phyloP scores from a whole-genome alignment of 1,140 invertebrate species.

The Zaprionus nigranus region DNA sequence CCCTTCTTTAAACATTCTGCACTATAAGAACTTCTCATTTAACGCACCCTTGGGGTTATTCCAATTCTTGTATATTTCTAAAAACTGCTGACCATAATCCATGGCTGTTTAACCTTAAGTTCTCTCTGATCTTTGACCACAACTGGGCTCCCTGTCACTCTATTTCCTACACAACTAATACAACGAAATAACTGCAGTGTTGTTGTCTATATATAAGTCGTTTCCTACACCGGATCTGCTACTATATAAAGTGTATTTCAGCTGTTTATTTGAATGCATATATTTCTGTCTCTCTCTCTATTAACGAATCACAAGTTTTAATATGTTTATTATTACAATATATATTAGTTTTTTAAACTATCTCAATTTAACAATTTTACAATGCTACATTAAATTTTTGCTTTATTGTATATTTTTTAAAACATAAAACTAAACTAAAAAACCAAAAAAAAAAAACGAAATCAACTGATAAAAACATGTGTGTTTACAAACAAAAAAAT shows the following conservation, averaged over 20 bases:
- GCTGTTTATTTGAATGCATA: conserved; percentile 40
- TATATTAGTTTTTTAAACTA: conserved; percentile 42
- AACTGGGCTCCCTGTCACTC: neutral
- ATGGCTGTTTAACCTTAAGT: neutral
- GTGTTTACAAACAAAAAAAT: conserved; percentile 57
- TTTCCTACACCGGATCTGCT: conserved; percentile 5
- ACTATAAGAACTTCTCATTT: neutral
- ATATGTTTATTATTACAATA: conserved; percentile 41
- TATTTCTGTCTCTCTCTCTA: neutral
- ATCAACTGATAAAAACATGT: conserved; percentile 65
- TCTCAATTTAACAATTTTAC: conserved; percentile 72
- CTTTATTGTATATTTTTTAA: conserved; percentile 84
- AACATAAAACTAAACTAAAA: conserved; percentile 76
- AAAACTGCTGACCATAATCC: neutral
- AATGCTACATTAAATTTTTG: conserved; percentile 84
- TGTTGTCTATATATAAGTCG: conserved; percentile 6
- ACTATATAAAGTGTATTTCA: conserved; percentile 43
- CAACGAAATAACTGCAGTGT: neutral
- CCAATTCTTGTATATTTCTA: neutral
- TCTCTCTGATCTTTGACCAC: neutral
- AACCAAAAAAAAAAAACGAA: conserved; percentile 49
- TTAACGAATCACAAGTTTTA: conserved; percentile 29
- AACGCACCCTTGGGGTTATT: neutral
- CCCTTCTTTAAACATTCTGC: neutral
- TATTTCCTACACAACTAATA: neutral